Conservation (phyloP, 2,888 invertebrate species). For the Alitta virens region DNA sequence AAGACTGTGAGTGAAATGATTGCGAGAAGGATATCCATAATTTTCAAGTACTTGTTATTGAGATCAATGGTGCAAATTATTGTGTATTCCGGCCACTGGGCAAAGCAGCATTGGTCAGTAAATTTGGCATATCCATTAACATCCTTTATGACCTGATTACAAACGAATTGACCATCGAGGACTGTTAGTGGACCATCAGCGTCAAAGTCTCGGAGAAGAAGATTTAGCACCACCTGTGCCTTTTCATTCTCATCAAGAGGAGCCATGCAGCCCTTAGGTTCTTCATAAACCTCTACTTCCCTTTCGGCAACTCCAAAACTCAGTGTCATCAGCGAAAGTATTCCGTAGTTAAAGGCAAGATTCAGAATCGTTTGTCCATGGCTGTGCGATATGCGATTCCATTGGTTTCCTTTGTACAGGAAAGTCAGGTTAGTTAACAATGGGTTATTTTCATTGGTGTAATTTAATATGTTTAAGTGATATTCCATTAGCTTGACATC, state of each 20-base stretch:
- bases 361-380: constrained; percentile 51
- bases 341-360: constrained; percentile 50
- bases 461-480: not conserved
- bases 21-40: constrained; percentile 44
- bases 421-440: not conserved
- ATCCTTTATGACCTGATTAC: constrained; percentile 36
- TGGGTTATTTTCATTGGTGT: not conserved
- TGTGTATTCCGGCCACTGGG: not conserved
- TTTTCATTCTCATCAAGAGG: constrained; percentile 28
- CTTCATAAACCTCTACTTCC: constrained; percentile 35
- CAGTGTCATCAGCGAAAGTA: constrained; percentile 48
- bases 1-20: constrained; percentile 42
- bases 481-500: not conserved
- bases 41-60: constrained; percentile 41
- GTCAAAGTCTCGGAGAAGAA: constrained; percentile 22
- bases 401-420: constrained; percentile 16
- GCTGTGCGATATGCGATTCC: constrained; percentile 24
- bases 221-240: constrained; percentile 18
- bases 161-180: constrained; percentile 30
- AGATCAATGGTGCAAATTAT: constrained; percentile 15
- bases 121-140: constrained; percentile 22
- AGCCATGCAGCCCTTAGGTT: constrained; percentile 39
- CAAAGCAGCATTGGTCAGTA: constrained; percentile 26
- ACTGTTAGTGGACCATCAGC: constrained; percentile 10
- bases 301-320: constrained; percentile 44